Evolutionary conservation across 1,140 invertebrate genomes (phyloP), one percentile per base, ranked within the genome.

Genomic region (Cydia splendana): DNA sequence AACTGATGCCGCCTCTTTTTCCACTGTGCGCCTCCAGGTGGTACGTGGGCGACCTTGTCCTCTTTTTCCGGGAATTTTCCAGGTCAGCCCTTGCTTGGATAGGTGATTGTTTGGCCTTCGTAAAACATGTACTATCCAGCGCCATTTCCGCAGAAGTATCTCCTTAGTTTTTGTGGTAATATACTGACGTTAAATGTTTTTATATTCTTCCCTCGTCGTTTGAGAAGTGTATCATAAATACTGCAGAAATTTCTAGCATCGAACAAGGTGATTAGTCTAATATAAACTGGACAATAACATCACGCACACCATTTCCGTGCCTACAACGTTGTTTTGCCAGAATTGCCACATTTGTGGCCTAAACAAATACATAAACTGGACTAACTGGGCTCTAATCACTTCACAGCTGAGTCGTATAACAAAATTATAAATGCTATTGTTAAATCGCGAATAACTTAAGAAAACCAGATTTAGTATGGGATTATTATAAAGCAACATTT

Each of bases 361-460:
- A 62, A 62, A 62, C 57, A 62, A 62, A 62, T 62, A 62, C 1
- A 57, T 57, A 57, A 62, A 62, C 57, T 62, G n/a, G 57, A 62
- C 57, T 62, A 62, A 12, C 57, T 24, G 18, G 57, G 57, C 4
- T 2, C 57, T 62, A 62, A 62, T 62, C 57, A 24, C 20, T 62
- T 62, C 7, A 62, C 57, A 24, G 6, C 20, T 24, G 18, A 18
- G 9, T 62, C 15, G n/a, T 1, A n/a, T 53, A 9, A 62, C 57
- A 62, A 62, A 24, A 9, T 62, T 62, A 24, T 24, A n/a, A 62
- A 4, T 24, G 18, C 57, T 24, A 10, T 9, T n/a, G 20, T 24
- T 24, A 24, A 62, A 18, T 62, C 5, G n/a, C 15, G 12, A 53
- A 53, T 53, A n/a, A n/a, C n/a, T 62, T 10, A 12, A 62, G 20